Conservation (phyloP, 2,113 vertebrate species). For the Eubucco bourcierii region DNA sequence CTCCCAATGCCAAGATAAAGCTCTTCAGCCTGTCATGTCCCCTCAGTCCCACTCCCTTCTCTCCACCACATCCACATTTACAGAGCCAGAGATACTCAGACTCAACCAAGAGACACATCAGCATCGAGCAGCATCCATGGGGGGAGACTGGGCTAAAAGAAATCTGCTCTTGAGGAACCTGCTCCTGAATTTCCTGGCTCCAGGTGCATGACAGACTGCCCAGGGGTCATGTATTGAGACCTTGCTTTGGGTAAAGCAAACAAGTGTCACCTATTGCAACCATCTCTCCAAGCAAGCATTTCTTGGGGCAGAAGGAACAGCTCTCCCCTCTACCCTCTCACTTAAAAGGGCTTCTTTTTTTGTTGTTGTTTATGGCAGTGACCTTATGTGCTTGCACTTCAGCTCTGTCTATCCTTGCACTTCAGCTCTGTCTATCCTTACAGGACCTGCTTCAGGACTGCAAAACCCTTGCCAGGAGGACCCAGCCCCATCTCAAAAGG, state of each 20-base stretch:
- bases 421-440: not conserved
- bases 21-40: not conserved
- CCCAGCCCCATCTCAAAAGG: not conserved
- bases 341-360: not conserved
- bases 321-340: not conserved
- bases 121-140: fast-evolving
- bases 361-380: not conserved
- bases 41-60: not conserved
- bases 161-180: not conserved
- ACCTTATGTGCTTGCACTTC: not conserved
- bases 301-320: not conserved
- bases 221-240: not conserved
- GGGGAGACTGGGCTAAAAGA: not conserved
- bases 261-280: not conserved
- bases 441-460: not conserved
- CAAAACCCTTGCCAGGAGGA: not conserved
- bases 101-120: not conserved
- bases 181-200: not conserved
- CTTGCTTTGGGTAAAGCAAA: not conserved
- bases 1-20: not conserved
- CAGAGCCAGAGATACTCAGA: not conserved
- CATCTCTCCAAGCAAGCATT: fast-evolving
- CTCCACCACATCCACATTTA: not conserved
- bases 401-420: not conserved
- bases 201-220: not conserved